Evolutionary conservation across 1,140 invertebrate species (phyloP).

Genomic region (Micrasema minimum): DNA sequence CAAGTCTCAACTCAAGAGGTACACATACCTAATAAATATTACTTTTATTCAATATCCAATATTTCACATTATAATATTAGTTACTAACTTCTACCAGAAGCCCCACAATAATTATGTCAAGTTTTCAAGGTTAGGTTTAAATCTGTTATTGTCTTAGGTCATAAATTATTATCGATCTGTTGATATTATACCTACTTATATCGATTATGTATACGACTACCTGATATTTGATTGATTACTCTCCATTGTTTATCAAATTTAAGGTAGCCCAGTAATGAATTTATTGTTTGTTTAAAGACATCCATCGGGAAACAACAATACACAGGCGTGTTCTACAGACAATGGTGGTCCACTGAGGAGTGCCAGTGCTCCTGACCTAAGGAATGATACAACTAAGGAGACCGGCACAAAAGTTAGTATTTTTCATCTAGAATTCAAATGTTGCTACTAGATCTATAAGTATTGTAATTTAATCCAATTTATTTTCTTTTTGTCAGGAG

Average conservation of each 20-base stretch:
- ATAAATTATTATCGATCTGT: too few relatives aligned
- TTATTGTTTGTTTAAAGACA: constrained; percentile 63
- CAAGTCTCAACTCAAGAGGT: constrained; percentile 65
- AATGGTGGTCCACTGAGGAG: constrained; percentile 70
- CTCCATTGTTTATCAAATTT: neutral
- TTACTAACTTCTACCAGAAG: too few relatives aligned
- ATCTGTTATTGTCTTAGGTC: too few relatives aligned
- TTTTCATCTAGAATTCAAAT: neutral
- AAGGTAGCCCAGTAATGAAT: neutral
- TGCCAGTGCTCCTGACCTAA: constrained; percentile 79
- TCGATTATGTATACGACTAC: too few relatives aligned
- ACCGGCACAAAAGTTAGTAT: constrained; percentile 18
- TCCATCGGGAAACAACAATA: constrained; percentile 83
- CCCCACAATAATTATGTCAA: too few relatives aligned
- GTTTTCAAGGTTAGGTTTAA: too few relatives aligned
- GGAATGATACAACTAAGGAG: constrained; percentile 10
- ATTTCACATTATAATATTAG: too few relatives aligned
- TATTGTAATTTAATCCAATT: too few relatives aligned
- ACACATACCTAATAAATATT: neutral
- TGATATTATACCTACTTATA: too few relatives aligned
- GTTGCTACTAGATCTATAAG: neutral
- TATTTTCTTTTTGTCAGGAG: constrained; percentile 61
- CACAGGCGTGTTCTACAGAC: constrained; percentile 60
- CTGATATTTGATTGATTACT: neutral
- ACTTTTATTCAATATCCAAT: too few relatives aligned